Evolutionary conservation across 1,140 invertebrate species (phyloP).

Genomic region (Xylocopa sonorina): DNA sequence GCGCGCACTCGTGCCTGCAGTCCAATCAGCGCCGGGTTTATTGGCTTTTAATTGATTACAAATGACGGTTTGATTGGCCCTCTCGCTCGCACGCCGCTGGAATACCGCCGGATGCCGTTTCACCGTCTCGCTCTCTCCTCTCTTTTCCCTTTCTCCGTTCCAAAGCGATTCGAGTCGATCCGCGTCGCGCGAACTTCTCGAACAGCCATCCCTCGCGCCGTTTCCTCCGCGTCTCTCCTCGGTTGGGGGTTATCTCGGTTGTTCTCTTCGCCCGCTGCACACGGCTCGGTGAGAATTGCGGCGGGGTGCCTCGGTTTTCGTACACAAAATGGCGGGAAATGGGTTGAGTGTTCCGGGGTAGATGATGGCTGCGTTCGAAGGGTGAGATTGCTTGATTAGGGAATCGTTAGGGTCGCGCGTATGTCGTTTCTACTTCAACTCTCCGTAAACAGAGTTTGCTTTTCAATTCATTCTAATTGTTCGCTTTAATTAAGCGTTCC

Average conservation of each 20-base stretch:
- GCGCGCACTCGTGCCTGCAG: slow-evolving; percentile 67
- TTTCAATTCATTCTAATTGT: too few species aligned
- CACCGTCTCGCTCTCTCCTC: too few species aligned
- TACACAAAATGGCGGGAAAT: too few species aligned
- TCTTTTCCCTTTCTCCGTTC: not conserved
- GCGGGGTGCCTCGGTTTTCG: not conserved
- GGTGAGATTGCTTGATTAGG: not conserved
- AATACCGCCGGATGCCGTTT: too few species aligned
- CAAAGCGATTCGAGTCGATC: not conserved
- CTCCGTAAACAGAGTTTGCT: too few species aligned
- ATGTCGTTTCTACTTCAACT: too few species aligned
- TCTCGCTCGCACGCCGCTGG: slow-evolving; percentile 48
- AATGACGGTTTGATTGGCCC: slow-evolving; percentile 80
- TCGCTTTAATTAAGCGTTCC: too few species aligned
- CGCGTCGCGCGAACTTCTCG: not conserved
- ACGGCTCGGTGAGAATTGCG: not conserved
- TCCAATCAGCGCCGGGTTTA: slow-evolving; percentile 79
- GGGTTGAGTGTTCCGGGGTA: not conserved
- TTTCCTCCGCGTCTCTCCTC: not conserved
- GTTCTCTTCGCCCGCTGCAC: not conserved
- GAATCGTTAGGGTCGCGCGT: too few species aligned
- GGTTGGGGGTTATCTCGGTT: not conserved
- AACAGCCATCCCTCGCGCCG: not conserved
- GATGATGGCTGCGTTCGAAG: not conserved
- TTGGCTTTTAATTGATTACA: slow-evolving; percentile 83